Conservation (phyloP, 2,113 vertebrate genomes). For the Burhinus bistriatus region DNA sequence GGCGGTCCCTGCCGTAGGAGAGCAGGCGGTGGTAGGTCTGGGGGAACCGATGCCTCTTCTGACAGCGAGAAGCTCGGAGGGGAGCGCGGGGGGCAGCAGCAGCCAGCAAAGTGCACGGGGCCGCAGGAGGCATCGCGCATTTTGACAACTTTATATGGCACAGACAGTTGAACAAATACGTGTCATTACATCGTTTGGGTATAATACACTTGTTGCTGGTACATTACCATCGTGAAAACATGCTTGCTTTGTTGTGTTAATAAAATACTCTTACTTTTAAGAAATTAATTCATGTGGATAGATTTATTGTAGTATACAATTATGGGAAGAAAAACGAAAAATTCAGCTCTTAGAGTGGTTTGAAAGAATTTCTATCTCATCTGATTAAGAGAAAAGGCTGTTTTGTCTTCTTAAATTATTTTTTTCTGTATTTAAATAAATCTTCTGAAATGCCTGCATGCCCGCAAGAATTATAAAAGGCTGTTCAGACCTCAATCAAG, state of each 20-base stretch:
- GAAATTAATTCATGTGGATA: neutral
- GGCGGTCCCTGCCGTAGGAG: neutral
- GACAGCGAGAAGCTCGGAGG: accelerated
- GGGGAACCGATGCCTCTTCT: accelerated
- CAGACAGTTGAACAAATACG: accelerated
- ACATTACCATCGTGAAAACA: neutral
- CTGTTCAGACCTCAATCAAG: slow-evolving; percentile 48
- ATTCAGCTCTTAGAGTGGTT: neutral
- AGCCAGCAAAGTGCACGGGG: neutral
- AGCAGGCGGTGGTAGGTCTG: neutral
- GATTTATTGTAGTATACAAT: neutral
- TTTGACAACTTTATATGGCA: accelerated
- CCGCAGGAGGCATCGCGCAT: accelerated
- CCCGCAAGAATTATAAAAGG: slow-evolving; percentile 34
- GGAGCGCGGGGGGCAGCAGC: neutral
- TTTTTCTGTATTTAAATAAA: slow-evolving; percentile 32
- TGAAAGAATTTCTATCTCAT: slow-evolving; percentile 22
- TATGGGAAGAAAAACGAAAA: slow-evolving; percentile 22
- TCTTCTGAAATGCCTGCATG: neutral
- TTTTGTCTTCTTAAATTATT: slow-evolving; percentile 38
- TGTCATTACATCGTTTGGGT: neutral
- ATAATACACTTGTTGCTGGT: accelerated
- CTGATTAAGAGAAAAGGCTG: slow-evolving; percentile 28
- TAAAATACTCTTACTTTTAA: neutral
- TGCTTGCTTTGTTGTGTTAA: neutral